Conservation (phyloP, 2,797 vertebrate species). For the Sus cebifrons region DNA sequence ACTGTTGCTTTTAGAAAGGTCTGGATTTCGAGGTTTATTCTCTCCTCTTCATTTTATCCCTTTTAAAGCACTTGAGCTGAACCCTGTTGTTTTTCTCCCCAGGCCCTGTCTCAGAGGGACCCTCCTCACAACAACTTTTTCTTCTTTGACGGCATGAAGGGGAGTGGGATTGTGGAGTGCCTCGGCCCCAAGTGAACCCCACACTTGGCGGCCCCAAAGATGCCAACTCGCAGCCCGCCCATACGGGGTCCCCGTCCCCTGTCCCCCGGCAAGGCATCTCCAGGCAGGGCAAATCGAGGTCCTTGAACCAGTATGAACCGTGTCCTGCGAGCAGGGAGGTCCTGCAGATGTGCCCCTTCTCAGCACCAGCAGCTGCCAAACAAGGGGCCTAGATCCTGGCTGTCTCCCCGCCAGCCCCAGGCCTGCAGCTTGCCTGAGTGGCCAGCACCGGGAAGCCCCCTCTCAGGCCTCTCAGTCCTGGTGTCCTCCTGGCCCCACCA, state of each 20-base stretch:
- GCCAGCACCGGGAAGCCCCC: not conserved
- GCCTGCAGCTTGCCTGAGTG: not conserved
- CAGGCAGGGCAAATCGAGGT: not conserved
- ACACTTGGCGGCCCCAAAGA: too few relatives aligned
- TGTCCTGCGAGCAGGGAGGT: not conserved
- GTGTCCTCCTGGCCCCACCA: rapidly evolving
- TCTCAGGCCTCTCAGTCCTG: too few relatives aligned
- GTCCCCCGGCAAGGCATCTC: not conserved
- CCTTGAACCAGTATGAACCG: not conserved
- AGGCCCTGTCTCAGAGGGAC: slow-evolving; percentile 97
- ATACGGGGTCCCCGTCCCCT: not conserved
- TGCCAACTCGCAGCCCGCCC: not conserved
- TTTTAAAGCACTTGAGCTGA: not conserved
- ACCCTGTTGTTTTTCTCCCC: not conserved
- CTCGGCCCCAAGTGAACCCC: slow-evolving; percentile 90
- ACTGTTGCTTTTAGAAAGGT: not conserved
- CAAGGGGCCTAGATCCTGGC: not conserved
- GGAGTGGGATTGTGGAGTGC: slow-evolving; percentile 95
- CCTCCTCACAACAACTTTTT: slow-evolving; percentile 97
- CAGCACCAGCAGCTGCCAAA: not conserved
- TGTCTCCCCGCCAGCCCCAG: rapidly evolving
- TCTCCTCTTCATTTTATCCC: too few relatives aligned
- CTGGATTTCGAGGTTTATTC: not conserved
- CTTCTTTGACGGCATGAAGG: slow-evolving; percentile 96
- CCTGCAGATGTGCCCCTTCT: not conserved